These are phyloP conservation scores for Nomada fucata DNA, from an alignment of 2,888 invertebrate species.

Conservation along the genomic window DNA sequence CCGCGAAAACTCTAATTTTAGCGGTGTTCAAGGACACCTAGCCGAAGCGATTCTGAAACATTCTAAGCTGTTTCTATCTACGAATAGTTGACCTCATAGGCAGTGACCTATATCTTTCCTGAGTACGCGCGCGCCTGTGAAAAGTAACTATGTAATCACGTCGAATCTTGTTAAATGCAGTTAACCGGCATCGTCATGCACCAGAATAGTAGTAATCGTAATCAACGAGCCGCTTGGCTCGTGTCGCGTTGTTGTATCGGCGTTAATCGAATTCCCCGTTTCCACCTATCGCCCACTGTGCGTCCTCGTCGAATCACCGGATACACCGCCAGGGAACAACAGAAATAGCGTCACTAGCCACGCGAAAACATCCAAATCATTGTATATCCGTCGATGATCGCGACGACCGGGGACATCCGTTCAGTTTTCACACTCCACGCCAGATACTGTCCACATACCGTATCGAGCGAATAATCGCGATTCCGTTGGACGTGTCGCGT, in stretches of 20 bases:
- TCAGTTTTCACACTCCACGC: constrained; percentile 23
- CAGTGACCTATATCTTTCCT: constrained; percentile 71
- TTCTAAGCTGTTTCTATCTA: constrained; percentile 68
- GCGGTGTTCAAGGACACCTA: constrained; percentile 67
- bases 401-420: constrained; percentile 9
- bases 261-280: constrained; percentile 40
- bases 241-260: constrained; percentile 24
- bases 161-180: constrained; percentile 71
- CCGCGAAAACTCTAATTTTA: constrained; percentile 69
- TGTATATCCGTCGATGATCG: constrained; percentile 14
- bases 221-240: constrained; percentile 42
- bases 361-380: constrained; percentile 10
- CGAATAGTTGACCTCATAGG: constrained; percentile 70
- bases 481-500: constrained; percentile 10
- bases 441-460: neutral
- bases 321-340: neutral
- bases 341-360: constrained; percentile 35
- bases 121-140: constrained; percentile 57
- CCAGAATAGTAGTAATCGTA: constrained; percentile 76
- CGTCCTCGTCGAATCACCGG: neutral
- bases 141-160: constrained; percentile 72
- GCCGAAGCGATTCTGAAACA: constrained; percentile 46
- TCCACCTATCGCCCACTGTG: constrained; percentile 10
- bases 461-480: constrained; percentile 5
- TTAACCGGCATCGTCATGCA: constrained; percentile 72